A percentile compares a stretch with the other conserved stretches of the same genome.
These are phyloP conservation scores for Xenopus laevis DNA, from an alignment of 2,113 vertebrate genomes.

Conservation along the genomic window DNA sequence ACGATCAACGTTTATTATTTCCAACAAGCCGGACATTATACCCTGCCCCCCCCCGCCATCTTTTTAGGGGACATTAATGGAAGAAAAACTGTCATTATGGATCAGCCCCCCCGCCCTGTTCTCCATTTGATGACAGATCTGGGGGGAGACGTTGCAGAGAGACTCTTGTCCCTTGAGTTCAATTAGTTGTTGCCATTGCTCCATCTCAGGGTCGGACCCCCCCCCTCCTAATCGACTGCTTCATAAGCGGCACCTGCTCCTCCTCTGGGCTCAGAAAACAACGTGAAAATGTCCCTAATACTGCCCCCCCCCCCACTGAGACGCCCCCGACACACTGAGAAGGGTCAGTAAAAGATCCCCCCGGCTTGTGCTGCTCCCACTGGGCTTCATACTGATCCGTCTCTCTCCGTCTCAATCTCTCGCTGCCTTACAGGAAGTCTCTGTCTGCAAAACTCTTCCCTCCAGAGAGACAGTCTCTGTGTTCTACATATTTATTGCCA, in stretches of 20 bases:
- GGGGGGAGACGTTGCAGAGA: too few species aligned
- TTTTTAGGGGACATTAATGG: too few species aligned
- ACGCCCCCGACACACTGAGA: too few species aligned
- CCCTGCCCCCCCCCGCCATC: too few species aligned
- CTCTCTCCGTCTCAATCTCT: slow-evolving; percentile 45
- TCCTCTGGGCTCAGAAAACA: background rate
- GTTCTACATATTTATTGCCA: slow-evolving; percentile 34
- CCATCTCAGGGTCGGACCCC: too few species aligned
- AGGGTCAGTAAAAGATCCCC: slow-evolving; percentile 38
- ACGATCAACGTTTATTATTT: too few species aligned
- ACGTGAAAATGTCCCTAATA: slow-evolving; percentile 34
- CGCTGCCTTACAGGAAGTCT: slow-evolving; percentile 47
- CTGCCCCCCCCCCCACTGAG: slow-evolving; percentile 32
- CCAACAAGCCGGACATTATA: too few species aligned
- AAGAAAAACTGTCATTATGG: too few species aligned
- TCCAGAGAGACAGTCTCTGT: slow-evolving; percentile 41
- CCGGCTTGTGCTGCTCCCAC: slow-evolving; percentile 36
- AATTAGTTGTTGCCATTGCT: too few species aligned
- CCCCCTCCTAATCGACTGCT: background rate
- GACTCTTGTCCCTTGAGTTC: too few species aligned
- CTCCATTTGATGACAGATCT: too few species aligned
- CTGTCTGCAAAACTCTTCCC: slow-evolving; percentile 28
- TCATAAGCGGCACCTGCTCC: background rate
- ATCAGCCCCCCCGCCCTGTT: too few species aligned
- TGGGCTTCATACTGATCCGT: slow-evolving; percentile 35